Evolutionary conservation across 1,140 invertebrate species (phyloP), one percentile per base, ranked within the genome.

Genomic region (Pseudachorutes palmiensis): DNA sequence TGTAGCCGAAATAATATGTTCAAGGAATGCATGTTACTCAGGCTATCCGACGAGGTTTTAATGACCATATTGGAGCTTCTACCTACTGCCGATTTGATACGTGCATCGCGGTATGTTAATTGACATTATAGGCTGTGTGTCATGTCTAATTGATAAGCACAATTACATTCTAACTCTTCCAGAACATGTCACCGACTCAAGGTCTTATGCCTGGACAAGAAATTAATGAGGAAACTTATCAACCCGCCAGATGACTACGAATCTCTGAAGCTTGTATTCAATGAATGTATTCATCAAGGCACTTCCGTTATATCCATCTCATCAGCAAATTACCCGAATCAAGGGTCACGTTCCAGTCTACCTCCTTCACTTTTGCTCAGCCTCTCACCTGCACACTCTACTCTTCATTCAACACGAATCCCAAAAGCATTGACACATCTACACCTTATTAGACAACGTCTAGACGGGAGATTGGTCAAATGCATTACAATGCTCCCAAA

Each of bases 21-120:
- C 59, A 51, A 33, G 30, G 33, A 58, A 31, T 22, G 57, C 14
- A 64, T 65, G 24, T 65, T 72, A 32, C 31, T 51, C 14, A 48
- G 45, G n/a, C 62, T 73, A 9, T 70, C 72, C 2, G 70, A 73
- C 68, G 72, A 73, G 65, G 59, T 73, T 45, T 32, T 73, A 16
- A 48, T 73, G 33, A 73, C 71, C 62, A 73, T 73, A 9, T 31
- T 73, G 29, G 41, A 51, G 26, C 49, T 58, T 60, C 33, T 73
- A 2, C 36, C 67, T 9, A 49, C 67, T 3, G 45, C 5, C 19
- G 72, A 73, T 63, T 65, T 71, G 28, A 32, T 69, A 16, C 65
- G 31, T 33, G 32, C 70, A 0, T 65, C 58, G 29, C 48, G 66
- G 72, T 73, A 63, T 63, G 9, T 30, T 19, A 66, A n/a, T n/a